phyloP scores from a whole-genome alignment of 2,888 invertebrate species.

The Agonum fuliginosum region DNA sequence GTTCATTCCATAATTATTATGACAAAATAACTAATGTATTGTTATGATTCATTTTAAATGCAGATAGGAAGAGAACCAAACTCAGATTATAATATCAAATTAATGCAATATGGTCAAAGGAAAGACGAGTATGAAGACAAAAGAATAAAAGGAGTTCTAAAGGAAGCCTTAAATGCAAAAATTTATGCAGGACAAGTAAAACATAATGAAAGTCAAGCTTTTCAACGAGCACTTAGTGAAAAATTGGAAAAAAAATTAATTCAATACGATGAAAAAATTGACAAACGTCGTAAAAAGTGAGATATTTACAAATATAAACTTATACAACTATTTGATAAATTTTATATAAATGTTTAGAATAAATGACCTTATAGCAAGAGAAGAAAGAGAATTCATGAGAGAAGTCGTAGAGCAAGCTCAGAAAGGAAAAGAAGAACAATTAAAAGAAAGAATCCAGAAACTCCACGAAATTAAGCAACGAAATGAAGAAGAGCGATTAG shows the following conservation, averaged over 20 bases:
- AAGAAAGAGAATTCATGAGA: conserved; percentile 74
- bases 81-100: conserved; percentile 65
- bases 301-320: conserved; percentile 53
- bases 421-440: conserved; percentile 72
- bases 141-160: neutral
- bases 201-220: conserved; percentile 57
- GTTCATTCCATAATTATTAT: neutral
- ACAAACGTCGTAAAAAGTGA: conserved; percentile 71
- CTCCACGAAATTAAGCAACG: conserved; percentile 73
- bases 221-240: conserved; percentile 58
- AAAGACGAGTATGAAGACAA: conserved; percentile 19
- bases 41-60: conserved; percentile 23
- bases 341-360: conserved; percentile 70
- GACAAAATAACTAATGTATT: no score
- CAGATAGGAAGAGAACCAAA: conserved; percentile 63
- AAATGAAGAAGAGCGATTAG: conserved; percentile 75
- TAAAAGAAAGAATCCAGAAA: conserved; percentile 74
- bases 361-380: conserved; percentile 71
- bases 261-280: conserved; percentile 67
- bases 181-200: neutral
- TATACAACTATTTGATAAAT: no score
- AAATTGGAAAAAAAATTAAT: conserved; percentile 64
- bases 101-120: conserved; percentile 66
- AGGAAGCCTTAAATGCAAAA: neutral
- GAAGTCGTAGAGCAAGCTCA: conserved; percentile 76